Base-by-base conservation (phyloP, 2,113 vertebrate species). In the Leptodactylus fuscus region DNA sequence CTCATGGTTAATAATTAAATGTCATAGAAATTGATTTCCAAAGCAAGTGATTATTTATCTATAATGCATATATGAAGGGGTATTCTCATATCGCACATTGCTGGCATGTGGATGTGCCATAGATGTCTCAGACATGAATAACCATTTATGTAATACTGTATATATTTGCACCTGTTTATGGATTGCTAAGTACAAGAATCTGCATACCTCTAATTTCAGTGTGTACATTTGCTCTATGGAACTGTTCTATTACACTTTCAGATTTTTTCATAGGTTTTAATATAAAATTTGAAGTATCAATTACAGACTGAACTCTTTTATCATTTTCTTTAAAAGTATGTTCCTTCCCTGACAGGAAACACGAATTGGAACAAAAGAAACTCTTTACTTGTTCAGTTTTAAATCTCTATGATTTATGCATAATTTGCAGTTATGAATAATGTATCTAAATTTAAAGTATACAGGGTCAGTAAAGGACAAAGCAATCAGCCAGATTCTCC, bases 391-490 rank as follows among this genome's bases (percentile, higher is more conserved):
- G 34, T 60, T 49, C 44, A 24, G 24, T 78, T 49, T 55, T n/a
- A 78, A n/a, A 78, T 78, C 16, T 10, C 46, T 77, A 53, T 36
- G 32, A 24, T 53, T 79, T 60, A 60, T 36, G 16, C 60, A 58
- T 79, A 79, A 79, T 53, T 79, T 79, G 13, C 24, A 34, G 48
- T 9, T 79, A 36, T 79, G 51, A 58, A 79, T 79, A 79, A 79
- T 79, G 8, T 58, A 79, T 79, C 76, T 79, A 38, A 44, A 80
- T 80, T 44, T 80, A 58, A 80, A 27, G n/a, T 27, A 58, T 80
- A 22, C 55, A 38, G n/a, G 77, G 51, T 80, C 77, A 80, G 53
- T 10, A 80, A 80, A 79, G 76, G 51, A 78, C 76, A 78, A 77
- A 60, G 77, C 55, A 80, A 41, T 80, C 77, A 80, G 55, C 11